Evolutionary conservation across 1,140 invertebrate species (phyloP).

Genomic region (Pseudachorutes palmiensis): DNA sequence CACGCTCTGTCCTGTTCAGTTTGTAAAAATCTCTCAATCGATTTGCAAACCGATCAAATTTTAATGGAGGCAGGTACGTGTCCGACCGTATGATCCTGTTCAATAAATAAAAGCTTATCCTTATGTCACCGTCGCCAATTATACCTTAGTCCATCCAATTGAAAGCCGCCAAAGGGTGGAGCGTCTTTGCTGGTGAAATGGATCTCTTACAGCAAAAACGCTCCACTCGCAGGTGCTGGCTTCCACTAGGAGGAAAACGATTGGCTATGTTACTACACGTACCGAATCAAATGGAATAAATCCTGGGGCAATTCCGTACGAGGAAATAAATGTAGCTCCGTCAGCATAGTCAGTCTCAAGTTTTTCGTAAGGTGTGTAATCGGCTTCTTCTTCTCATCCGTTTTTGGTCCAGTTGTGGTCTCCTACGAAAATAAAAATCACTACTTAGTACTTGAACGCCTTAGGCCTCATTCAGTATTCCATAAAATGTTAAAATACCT

Average conservation of each 20-base stretch:
- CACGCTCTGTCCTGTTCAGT: conserved; percentile 34
- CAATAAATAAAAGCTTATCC: too few relatives aligned
- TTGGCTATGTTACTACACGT: too few relatives aligned
- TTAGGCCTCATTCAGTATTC: not conserved
- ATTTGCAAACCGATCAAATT: conserved; percentile 72
- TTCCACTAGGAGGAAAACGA: too few relatives aligned
- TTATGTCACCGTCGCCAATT: too few relatives aligned
- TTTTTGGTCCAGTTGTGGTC: conserved; percentile 30
- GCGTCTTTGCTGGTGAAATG: too few relatives aligned
- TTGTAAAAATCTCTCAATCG: conserved; percentile 62
- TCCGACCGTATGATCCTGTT: conserved; percentile 45
- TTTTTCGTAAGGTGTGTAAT: conserved; percentile 55
- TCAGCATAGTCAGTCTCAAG: conserved; percentile 56
- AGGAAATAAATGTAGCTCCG: conserved; percentile 55
- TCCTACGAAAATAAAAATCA: conserved; percentile 4
- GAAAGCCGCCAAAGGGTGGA: too few relatives aligned
- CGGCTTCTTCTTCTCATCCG: conserved; percentile 40
- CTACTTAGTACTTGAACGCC: conserved; percentile 1
- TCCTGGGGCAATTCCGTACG: conserved; percentile 53
- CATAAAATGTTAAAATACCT: not conserved
- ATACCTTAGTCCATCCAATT: too few relatives aligned
- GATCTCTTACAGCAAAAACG: too few relatives aligned
- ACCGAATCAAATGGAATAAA: conserved; percentile 51
- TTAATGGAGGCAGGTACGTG: conserved; percentile 68
- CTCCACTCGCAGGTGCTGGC: too few relatives aligned